phyloP scores from a whole-genome alignment of 2,888 invertebrate species.

The Pyrochroa serraticornis region DNA sequence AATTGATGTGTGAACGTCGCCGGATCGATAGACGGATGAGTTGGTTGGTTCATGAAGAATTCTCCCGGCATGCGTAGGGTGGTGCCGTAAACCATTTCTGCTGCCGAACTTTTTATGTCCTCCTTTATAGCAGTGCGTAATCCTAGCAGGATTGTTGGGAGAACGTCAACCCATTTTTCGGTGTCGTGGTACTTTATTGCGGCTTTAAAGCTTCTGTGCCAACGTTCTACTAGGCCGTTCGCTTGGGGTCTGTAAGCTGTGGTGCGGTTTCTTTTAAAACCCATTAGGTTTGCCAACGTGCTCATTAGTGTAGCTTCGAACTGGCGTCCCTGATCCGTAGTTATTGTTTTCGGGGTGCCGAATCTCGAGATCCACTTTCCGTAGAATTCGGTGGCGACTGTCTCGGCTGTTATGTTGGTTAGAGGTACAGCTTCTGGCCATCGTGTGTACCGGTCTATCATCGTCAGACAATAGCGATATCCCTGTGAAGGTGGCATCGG shows the following conservation, averaged over 20 bases:
- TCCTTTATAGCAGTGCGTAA: constrained; percentile 43
- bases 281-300: background rate
- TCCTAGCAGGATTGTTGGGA: constrained; percentile 49
- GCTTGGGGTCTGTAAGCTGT: constrained; percentile 47
- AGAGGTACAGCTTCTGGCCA: constrained; percentile 33
- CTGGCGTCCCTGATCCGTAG: constrained; percentile 48
- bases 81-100: constrained; percentile 47
- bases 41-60: constrained; percentile 1
- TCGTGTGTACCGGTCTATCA: constrained; percentile 27
- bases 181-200: constrained; percentile 38
- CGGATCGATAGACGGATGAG: background rate
- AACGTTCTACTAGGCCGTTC: constrained; percentile 49
- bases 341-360: constrained; percentile 49
- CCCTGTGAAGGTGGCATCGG: constrained; percentile 34
- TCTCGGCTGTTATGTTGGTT: constrained; percentile 22
- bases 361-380: constrained; percentile 54
- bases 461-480: constrained; percentile 25
- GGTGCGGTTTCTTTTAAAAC: background rate
- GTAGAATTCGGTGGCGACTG: constrained; percentile 47
- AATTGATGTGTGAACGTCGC: constrained; percentile 2
- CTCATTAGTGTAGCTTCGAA: constrained; percentile 38
- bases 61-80: constrained; percentile 42
- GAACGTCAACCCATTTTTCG: constrained; percentile 38
- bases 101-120: constrained; percentile 43
- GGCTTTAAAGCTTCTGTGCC: constrained; percentile 44